Evolutionary conservation across 2,888 invertebrate species (phyloP).

Genomic region (Nomada fucata): DNA sequence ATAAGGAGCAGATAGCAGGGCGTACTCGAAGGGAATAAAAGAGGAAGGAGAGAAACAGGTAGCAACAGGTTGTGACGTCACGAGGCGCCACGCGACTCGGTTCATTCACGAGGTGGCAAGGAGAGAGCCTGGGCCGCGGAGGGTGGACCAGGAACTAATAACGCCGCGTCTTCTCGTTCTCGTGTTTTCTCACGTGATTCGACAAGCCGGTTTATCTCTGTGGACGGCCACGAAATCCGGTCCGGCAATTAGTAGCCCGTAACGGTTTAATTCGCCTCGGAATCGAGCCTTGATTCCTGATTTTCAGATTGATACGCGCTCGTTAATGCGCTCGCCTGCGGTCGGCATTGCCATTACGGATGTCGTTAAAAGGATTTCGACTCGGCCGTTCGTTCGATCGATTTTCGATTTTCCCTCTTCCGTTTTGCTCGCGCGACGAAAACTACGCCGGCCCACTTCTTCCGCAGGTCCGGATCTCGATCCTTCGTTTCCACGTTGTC

Average conservation of each 20-base stretch:
- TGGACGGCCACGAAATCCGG: conserved; percentile 57
- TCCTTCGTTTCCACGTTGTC: no score
- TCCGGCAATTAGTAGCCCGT: conserved; percentile 69
- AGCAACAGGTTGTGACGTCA: conserved; percentile 84
- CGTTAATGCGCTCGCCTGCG: conserved; percentile 31
- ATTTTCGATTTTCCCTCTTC: neutral
- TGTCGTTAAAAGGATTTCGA: conserved; percentile 30
- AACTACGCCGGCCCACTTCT: no score
- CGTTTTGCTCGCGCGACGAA: no score
- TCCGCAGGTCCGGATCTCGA: no score
- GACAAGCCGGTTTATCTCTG: conserved; percentile 70
- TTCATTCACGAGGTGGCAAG: conserved; percentile 81
- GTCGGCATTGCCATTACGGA: conserved; percentile 34
- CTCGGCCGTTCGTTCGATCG: neutral
- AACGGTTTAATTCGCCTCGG: conserved; percentile 66
- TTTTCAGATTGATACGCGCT: conserved; percentile 52
- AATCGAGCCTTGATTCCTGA: conserved; percentile 56
- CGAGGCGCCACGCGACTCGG: conserved; percentile 82
- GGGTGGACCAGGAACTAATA: conserved; percentile 77
- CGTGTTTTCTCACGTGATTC: conserved; percentile 74
- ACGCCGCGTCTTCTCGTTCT: conserved; percentile 59
- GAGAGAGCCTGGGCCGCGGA: conserved; percentile 41
- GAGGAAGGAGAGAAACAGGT: conserved; percentile 72
- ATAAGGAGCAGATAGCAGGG: conserved; percentile 41
- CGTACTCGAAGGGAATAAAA: conserved; percentile 19